A percentile compares a stretch with the other conserved stretches of the same genome.
Evolutionary conservation across 1,140 invertebrate genomes (phyloP).

Genomic region (Drosophila miranda): DNA sequence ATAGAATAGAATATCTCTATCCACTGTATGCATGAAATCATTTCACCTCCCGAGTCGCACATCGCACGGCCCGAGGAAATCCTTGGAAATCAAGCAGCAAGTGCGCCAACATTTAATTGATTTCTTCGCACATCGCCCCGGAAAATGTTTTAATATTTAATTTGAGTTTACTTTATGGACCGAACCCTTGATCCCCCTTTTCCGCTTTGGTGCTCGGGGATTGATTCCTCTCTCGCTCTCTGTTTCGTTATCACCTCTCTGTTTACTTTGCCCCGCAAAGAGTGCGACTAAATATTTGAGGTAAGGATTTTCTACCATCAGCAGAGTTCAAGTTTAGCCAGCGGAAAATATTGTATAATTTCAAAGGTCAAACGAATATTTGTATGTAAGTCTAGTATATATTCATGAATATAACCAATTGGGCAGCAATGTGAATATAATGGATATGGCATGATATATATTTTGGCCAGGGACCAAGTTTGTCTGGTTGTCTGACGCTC

Average conservation of each 20-base stretch:
- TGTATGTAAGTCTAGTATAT: conserved; percentile 25
- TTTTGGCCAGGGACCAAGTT: conserved; percentile 67
- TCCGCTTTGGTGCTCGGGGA: conserved; percentile 2
- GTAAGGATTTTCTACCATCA: conserved; percentile 28
- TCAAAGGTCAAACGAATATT: conserved; percentile 50
- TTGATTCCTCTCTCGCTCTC: conserved; percentile 10
- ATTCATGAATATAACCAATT: conserved; percentile 32
- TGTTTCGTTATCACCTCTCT: background rate
- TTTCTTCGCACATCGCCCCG: conserved; percentile 46
- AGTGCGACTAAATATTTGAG: conserved; percentile 42
- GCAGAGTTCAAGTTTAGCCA: conserved; percentile 53
- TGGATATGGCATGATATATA: conserved; percentile 21
- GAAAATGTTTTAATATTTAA: conserved; percentile 59
- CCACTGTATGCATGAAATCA: no score
- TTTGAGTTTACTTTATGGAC: conserved; percentile 47
- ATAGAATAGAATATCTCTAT: no score
- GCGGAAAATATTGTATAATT: conserved; percentile 34
- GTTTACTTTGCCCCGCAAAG: conserved; percentile 45
- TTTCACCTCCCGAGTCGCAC: no score
- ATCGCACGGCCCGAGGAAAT: background rate
- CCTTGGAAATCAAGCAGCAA: conserved; percentile 21
- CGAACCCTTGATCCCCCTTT: conserved; percentile 1
- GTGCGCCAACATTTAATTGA: conserved; percentile 47
- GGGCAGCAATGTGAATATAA: conserved; percentile 21
- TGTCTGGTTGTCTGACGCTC: conserved; percentile 25